Evolutionary conservation across 2,888 invertebrate species (phyloP), one percentile per base, ranked within the genome.

Genomic region (Podabrus alpinus): DNA sequence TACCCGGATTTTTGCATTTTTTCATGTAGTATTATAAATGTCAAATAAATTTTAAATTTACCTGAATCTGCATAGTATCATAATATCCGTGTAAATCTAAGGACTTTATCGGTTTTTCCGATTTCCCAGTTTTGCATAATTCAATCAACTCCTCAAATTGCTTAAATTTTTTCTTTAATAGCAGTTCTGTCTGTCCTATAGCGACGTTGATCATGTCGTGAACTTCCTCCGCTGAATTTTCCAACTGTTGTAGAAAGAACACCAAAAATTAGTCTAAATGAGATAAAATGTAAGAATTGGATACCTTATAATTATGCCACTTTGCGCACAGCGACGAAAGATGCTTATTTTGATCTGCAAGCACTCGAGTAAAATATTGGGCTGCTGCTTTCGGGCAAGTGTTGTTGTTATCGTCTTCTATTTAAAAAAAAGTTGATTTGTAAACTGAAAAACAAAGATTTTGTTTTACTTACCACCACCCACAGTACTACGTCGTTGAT

Each of bases 321-420:
- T 84, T 83, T 0, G 88, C 84, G 69, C 92, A 92, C 78, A 90
- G 81, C 60, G 86, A 87, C 0, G 87, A 87, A 66, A 93, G 87
- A 59, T 91, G 87, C 0, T 85, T 82, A 7, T 89, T 89, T 84
- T 92, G 92, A 0, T 88, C 87, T 0, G 90, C 84, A 15, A 92
- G 83, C 10, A 88, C 77, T 16, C 79, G 83, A 24, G 83, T 84
- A 77, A 89, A 90, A 72, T 89, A 89, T 13, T 84, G 84, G 0
- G 89, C 86, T 0, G 84, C 86, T 13, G 85, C 84, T 77, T 82
- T 80, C 0, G 84, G 83, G 64, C 84, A 84, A 2, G 83, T 84
- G 64, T 71, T 73, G 15, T 77, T 75, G 1, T 78, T 79, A 15
- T 83, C 79, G 25, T 77, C 76, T 24, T 73, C 73, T 61, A 15